Evolutionary conservation across 2,797 vertebrate species (phyloP).

Genomic region (Emydoidea blandingii): DNA sequence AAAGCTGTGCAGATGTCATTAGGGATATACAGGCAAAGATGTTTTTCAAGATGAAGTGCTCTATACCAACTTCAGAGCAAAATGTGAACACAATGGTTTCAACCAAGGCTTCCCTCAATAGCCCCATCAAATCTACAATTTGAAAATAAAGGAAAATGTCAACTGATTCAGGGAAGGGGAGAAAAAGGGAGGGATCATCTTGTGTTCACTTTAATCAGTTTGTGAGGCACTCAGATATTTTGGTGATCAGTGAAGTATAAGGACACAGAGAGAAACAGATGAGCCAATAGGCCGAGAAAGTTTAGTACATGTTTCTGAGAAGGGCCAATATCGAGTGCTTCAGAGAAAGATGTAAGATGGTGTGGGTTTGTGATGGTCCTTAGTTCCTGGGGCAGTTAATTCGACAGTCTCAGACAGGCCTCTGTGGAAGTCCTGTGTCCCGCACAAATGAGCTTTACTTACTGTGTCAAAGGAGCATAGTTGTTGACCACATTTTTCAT

Average conservation of each 20-base stretch:
- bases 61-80: not conserved
- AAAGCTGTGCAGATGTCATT: not conserved
- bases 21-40: not conserved
- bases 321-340: not conserved
- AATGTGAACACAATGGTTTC: not conserved
- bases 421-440: not conserved
- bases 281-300: not conserved
- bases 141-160: not conserved
- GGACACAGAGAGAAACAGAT: not conserved
- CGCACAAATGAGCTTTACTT: not conserved
- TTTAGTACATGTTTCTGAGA: not conserved
- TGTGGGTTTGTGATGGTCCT: not conserved
- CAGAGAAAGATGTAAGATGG: not conserved
- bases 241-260: not conserved
- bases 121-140: not conserved
- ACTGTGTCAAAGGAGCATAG: not conserved
- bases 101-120: not conserved
- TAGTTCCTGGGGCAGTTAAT: not conserved
- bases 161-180: not conserved
- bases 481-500: not conserved
- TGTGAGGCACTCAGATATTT: not conserved
- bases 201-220: not conserved
- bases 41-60: not conserved
- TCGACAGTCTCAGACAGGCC: not conserved
- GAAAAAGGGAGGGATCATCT: not conserved